Evolutionary conservation across 2,113 vertebrate genomes (phyloP), one percentile per base, ranked within the genome.

Genomic region (Pogonocichla stellata): DNA sequence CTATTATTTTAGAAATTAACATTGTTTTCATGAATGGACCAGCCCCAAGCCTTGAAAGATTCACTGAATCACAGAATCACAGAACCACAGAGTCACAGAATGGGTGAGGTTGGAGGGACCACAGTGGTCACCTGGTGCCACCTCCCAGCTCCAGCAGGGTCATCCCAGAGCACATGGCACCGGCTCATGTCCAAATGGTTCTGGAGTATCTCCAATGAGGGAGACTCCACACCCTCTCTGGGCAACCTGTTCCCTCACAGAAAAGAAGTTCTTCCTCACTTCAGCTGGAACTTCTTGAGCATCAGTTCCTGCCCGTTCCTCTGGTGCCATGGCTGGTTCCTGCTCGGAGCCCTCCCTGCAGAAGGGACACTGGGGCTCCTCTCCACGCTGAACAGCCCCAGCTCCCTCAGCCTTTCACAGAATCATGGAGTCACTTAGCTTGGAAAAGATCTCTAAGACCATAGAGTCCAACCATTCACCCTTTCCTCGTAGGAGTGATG

Each of bases 401-500:
- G 36, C 50, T 50, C 58, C 43, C 67, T 19, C 67, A 72, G 50
- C 36, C 50, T 57, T 65, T 6, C 57, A 42, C 20, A 72, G 34
- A 57, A 33, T 10, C 58, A 36, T 5, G 20, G 42, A 64, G 42
- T 34, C 50, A 18, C 26, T 42, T 25, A 23, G 34, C 22, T 23
- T 28, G 50, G 58, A 23, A 50, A 50, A 57, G 14, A 15, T 14
- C 43, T 50, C 42, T 43, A 3, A 34, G 31, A 23, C 22, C 13
- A 42, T 2, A 0, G 29, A 64, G 12, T 50, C 20, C 66, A 65
- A 33, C 14, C 18, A 33, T 28, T 73, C 26, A 10, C 9, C 12
- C 24, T 29, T 40, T 62, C 56, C 56, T 29, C 0, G 0, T 25
- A 2, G n/a, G 31, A 33, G 42, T 65, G 43, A 9, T 58, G 26